Conservation (phyloP, 2,113 vertebrate species). For the Psilopsiagon aymara region DNA sequence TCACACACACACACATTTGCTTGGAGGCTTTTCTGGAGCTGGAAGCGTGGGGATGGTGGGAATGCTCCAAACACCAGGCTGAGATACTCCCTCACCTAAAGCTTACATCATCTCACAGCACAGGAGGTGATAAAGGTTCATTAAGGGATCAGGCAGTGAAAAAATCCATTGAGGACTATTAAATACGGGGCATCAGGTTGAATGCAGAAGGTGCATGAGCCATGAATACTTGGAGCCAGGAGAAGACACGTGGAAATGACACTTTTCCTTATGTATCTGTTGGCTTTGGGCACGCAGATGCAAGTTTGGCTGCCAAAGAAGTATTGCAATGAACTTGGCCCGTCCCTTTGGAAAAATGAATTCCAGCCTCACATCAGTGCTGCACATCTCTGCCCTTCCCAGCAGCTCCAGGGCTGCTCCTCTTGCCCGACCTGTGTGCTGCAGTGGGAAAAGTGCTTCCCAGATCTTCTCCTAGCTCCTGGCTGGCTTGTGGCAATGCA, state of each 20-base stretch:
- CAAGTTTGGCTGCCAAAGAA: neutral
- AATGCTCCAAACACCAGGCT: neutral
- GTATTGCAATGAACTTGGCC: neutral
- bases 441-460: fast-evolving
- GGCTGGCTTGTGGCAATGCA: neutral
- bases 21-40: neutral
- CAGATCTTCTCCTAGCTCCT: neutral
- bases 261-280: neutral
- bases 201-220: neutral
- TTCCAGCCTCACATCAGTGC: neutral
- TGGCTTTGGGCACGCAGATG: fast-evolving
- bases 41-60: fast-evolving
- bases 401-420: neutral
- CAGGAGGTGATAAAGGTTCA: neutral
- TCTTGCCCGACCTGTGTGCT: neutral
- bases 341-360: neutral
- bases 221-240: fast-evolving
- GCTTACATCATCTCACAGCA: neutral
- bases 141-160: neutral
- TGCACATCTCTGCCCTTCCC: neutral
- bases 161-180: neutral
- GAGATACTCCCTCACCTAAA: neutral
- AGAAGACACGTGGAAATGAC: neutral
- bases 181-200: neutral
- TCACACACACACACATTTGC: neutral